phyloP scores from a whole-genome alignment of 1,140 invertebrate species.

The Dendrolimus punctatus region DNA sequence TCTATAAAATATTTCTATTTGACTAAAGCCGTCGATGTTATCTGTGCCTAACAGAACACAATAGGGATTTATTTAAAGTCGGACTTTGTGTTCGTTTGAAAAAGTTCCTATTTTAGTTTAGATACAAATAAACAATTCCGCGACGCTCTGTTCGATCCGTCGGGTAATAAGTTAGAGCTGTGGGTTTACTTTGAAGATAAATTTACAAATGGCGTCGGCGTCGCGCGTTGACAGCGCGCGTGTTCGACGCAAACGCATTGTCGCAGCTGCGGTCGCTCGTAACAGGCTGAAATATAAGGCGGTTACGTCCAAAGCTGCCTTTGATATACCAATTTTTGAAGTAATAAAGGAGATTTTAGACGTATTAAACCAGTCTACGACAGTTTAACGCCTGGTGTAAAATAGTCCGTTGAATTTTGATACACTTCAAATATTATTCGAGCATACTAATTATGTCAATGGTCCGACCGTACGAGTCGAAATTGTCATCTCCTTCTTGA shows the following conservation, averaged over 20 bases:
- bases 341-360: constrained; percentile 4
- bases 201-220: constrained; percentile 47
- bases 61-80: constrained; percentile 22
- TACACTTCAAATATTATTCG: no score
- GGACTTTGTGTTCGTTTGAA: constrained; percentile 37
- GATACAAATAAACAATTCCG: constrained; percentile 34
- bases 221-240: constrained; percentile 27
- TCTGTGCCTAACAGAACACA: constrained; percentile 4
- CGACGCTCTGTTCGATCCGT: constrained; percentile 35
- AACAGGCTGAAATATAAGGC: constrained; percentile 12
- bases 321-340: constrained; percentile 2
- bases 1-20: no score
- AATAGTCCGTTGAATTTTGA: no score
- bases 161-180: constrained; percentile 35
- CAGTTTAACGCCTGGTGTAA: no score
- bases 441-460: no score
- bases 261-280: constrained; percentile 36
- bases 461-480: no score
- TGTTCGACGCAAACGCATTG: constrained; percentile 32
- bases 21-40: no score
- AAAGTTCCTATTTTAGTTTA: constrained; percentile 37
- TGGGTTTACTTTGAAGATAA: constrained; percentile 48
- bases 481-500: no score
- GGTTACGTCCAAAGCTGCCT: not conserved
- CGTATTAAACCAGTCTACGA: not conserved